These are phyloP conservation scores for Campaea margaritaria DNA, from an alignment of 2,888 invertebrate species.

Conservation along the genomic window DNA sequence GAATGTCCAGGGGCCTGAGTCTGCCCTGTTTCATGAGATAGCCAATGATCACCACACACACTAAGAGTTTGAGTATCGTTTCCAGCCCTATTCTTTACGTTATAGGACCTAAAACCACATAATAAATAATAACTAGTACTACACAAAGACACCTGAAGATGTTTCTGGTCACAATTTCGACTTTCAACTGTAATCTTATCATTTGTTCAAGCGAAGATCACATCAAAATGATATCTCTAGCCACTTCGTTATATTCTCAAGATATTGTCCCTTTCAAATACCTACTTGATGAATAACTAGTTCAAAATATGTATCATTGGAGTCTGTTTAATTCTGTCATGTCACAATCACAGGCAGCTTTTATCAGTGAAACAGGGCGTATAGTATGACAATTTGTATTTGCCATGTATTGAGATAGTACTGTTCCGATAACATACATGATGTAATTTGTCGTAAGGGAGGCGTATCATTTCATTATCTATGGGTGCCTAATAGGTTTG, in stretches of 20 bases:
- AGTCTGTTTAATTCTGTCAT: constrained; percentile 7
- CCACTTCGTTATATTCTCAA: too few species aligned
- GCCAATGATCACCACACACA: neutral
- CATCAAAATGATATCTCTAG: too few species aligned
- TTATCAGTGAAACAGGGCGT: constrained; percentile 27
- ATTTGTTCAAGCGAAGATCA: too few species aligned
- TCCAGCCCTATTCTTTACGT: too few species aligned
- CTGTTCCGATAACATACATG: constrained; percentile 22
- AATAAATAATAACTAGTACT: too few species aligned
- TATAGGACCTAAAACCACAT: too few species aligned
- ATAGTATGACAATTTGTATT: constrained; percentile 24
- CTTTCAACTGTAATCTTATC: too few species aligned
- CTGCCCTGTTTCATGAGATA: neutral
- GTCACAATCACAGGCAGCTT: neutral
- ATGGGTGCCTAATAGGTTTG: neutral
- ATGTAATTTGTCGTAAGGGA: constrained; percentile 18
- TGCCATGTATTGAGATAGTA: constrained; percentile 24
- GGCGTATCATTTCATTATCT: neutral
- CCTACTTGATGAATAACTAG: too few species aligned
- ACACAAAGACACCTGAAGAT: too few species aligned
- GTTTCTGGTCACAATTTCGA: too few species aligned
- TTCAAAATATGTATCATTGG: too few species aligned
- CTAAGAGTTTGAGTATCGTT: neutral
- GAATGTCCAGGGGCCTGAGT: constrained; percentile 10
- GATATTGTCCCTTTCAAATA: too few species aligned